phyloP scores from a whole-genome alignment of 2,113 vertebrate genomes.

The Sapayoa aenigma region DNA sequence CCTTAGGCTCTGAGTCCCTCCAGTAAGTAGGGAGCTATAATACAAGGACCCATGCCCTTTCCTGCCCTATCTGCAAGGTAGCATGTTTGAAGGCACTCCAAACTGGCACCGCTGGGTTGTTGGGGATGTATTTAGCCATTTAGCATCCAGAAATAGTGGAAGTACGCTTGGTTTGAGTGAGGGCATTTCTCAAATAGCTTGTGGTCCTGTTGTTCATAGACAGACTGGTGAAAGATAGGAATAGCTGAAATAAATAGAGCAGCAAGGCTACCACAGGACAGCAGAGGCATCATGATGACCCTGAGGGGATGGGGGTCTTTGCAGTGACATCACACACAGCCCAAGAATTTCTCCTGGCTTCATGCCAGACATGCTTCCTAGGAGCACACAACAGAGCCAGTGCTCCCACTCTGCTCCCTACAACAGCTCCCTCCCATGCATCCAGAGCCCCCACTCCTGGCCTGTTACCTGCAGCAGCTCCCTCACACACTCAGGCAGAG shows the following conservation, averaged over 20 bases:
- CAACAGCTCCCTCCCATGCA: neutral
- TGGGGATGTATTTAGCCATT: neutral
- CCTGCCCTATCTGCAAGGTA: neutral
- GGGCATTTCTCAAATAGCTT: neutral
- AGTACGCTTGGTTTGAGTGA: neutral
- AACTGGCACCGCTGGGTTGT: neutral
- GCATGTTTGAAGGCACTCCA: neutral
- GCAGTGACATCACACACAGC: neutral
- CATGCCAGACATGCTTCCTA: neutral
- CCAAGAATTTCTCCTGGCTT: neutral
- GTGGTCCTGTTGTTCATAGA: neutral
- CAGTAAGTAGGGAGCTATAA: neutral
- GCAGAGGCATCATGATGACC: neutral
- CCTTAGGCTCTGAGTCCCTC: neutral
- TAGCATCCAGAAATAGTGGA: neutral
- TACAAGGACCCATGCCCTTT: neutral
- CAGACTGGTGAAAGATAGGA: neutral
- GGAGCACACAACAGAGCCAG: neutral
- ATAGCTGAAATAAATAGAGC: neutral
- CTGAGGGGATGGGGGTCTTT: neutral
- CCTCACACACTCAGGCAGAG: rapidly evolving
- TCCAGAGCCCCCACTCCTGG: neutral
- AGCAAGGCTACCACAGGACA: neutral
- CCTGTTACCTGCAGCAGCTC: neutral
- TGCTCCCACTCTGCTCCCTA: neutral